Evolutionary conservation across 2,797 vertebrate species (phyloP).

Genomic region (Pangasius larnaudii): DNA sequence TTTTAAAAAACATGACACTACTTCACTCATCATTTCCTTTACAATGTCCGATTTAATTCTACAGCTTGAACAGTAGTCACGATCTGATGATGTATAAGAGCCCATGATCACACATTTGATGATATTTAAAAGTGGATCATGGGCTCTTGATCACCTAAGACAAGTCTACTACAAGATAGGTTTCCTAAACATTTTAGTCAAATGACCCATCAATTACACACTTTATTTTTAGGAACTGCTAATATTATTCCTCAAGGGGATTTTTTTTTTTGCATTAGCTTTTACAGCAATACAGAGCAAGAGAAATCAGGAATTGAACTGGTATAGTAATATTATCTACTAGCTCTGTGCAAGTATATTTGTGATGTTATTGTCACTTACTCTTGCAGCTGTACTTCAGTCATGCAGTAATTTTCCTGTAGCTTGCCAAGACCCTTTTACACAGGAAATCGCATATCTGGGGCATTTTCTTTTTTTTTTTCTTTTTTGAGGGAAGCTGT

Average conservation of each 20-base stretch:
- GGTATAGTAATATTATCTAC: background rate
- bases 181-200: background rate
- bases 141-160: background rate
- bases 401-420: background rate
- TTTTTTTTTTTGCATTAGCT: background rate
- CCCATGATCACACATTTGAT: background rate
- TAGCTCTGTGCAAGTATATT: background rate
- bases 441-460: constrained; percentile 3
- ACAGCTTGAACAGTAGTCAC: background rate
- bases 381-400: background rate
- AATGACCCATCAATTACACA: background rate
- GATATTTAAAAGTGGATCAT: too few species aligned
- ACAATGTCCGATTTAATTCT: background rate
- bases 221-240: background rate
- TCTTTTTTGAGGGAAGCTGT: background rate
- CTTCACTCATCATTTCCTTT: background rate
- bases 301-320: background rate
- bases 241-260: background rate
- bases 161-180: background rate
- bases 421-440: background rate
- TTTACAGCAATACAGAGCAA: background rate
- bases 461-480: background rate
- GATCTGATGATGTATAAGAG: background rate
- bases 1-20: background rate
- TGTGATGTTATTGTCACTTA: too few species aligned